phyloP scores from a whole-genome alignment of 2,888 invertebrate genomes.

The Vannuccia rotundouncinata region DNA sequence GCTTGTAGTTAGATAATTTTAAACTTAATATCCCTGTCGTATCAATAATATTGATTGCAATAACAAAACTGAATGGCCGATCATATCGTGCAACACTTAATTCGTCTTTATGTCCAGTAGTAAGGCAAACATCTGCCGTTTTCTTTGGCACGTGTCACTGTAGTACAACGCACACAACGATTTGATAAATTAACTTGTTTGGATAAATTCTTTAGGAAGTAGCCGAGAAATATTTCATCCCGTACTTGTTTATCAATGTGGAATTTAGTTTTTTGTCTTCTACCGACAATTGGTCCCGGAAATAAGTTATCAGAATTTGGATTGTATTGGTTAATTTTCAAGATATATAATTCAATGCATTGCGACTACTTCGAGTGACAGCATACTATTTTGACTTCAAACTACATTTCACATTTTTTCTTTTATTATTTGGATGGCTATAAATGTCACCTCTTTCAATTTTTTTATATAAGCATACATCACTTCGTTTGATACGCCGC shows the following conservation, averaged over 20 bases:
- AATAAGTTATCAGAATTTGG: neutral
- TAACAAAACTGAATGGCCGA: neutral
- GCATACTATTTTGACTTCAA: neutral
- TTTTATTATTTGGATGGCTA: neutral
- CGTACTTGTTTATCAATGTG: neutral
- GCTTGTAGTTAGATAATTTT: neutral
- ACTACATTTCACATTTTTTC: slow-evolving; percentile 8
- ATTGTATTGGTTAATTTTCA: neutral
- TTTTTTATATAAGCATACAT: neutral
- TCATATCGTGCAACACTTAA: neutral
- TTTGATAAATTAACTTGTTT: neutral
- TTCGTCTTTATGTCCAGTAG: neutral
- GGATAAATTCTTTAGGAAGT: slow-evolving; percentile 5
- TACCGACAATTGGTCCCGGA: neutral
- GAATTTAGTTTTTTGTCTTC: neutral
- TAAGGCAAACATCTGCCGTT: slow-evolving; percentile 1
- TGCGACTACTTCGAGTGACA: neutral
- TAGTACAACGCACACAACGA: slow-evolving; percentile 18
- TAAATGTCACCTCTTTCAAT: slow-evolving; percentile 2
- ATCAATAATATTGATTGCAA: neutral
- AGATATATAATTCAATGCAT: slow-evolving; percentile 9
- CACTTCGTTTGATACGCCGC: slow-evolving; percentile 21
- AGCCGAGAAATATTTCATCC: neutral
- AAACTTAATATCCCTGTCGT: neutral
- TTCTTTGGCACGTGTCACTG: neutral